Evolutionary conservation across 2,797 vertebrate species (phyloP).

Genomic region (Channallabes apus): DNA sequence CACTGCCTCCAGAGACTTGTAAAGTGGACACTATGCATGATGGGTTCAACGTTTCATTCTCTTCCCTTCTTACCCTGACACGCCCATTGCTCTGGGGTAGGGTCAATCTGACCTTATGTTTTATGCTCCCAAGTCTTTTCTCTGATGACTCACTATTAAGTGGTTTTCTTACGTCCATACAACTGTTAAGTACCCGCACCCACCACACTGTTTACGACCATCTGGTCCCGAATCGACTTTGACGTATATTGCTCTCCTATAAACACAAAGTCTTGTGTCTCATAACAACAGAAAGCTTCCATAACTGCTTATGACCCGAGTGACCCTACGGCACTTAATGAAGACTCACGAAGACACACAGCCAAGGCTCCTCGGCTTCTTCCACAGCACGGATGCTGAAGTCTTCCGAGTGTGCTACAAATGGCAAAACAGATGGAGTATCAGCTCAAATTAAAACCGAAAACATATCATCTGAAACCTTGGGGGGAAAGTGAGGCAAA

Average conservation of each 20-base stretch:
- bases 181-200: too few species aligned
- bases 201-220: background rate
- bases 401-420: constrained; percentile 35
- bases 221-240: background rate
- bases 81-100: too few species aligned
- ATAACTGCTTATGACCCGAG: constrained; percentile 9
- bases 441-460: constrained; percentile 41
- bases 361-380: constrained; percentile 3
- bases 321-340: constrained; percentile 2
- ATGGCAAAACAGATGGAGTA: constrained; percentile 38
- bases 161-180: too few species aligned
- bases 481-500: constrained; percentile 30
- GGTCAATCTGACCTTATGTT: too few species aligned
- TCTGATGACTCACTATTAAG: too few species aligned
- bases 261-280: background rate
- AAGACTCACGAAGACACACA: constrained; percentile 2
- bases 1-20: too few species aligned
- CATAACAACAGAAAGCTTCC: background rate
- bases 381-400: constrained; percentile 3
- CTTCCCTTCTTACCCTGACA: too few species aligned
- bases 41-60: too few species aligned
- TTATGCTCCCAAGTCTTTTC: too few species aligned
- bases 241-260: background rate
- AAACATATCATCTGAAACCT: constrained; percentile 34
- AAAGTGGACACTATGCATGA: too few species aligned